Percentiles rank a stretch among this genome's conserved stretches.
Evolutionary conservation across 2,113 vertebrate genomes (phyloP).

Genomic region (Phocoena phocoena): DNA sequence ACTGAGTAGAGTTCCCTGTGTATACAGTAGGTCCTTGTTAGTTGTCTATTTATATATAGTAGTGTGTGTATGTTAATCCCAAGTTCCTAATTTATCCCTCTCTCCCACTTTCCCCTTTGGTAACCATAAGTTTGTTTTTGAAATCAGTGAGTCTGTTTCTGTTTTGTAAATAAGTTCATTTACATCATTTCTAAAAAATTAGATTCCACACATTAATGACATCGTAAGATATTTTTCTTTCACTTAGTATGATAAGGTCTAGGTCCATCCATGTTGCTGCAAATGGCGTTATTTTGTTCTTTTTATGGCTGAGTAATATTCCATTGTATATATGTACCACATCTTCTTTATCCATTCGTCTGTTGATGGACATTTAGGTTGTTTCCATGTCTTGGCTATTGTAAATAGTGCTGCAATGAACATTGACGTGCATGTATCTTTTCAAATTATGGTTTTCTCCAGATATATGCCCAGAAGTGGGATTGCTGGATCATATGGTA

Average conservation of each 20-base stretch:
- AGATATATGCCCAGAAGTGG: not conserved
- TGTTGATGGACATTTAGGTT: not conserved
- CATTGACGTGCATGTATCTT: not conserved
- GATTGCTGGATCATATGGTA: not conserved
- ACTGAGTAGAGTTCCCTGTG: too few relatives aligned
- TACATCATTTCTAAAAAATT: not conserved
- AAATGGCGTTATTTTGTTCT: not conserved
- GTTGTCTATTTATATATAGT: too few relatives aligned
- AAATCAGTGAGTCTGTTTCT: not conserved
- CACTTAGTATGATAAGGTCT: not conserved
- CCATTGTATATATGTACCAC: not conserved
- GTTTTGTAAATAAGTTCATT: not conserved
- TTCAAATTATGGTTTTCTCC: not conserved
- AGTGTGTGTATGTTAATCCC: too few relatives aligned
- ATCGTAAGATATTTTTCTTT: not conserved
- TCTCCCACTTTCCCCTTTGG: too few relatives aligned
- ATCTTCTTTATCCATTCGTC: not conserved
- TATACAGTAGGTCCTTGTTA: too few relatives aligned
- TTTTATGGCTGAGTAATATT: not conserved
- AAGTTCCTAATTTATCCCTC: too few relatives aligned
- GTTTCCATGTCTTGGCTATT: not conserved
- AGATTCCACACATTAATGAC: not conserved
- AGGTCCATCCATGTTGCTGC: not conserved
- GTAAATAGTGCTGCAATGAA: not conserved
- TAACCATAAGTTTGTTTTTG: too few relatives aligned